Evolutionary conservation across 2,113 vertebrate species (phyloP).

Genomic region (Meleagris gallopavo): DNA sequence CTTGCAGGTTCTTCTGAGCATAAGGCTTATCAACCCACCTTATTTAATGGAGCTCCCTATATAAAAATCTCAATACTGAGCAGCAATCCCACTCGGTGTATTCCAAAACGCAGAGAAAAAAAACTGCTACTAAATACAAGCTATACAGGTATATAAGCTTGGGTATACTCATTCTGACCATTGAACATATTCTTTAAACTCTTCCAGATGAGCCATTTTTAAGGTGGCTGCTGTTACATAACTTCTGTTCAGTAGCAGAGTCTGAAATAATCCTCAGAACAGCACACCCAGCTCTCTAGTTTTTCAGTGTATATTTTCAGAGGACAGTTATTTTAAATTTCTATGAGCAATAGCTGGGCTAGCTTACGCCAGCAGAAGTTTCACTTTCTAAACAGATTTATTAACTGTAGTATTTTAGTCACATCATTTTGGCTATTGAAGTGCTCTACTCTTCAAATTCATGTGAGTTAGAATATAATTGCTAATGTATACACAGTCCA

Average conservation of each 20-base stretch:
- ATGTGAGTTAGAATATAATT: neutral
- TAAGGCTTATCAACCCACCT: neutral
- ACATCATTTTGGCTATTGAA: neutral
- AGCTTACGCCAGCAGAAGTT: neutral
- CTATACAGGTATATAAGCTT: neutral
- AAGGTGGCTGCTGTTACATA: neutral
- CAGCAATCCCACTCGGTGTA: neutral
- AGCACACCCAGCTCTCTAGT: neutral
- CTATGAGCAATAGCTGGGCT: neutral
- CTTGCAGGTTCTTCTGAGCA: neutral
- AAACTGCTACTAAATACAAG: neutral
- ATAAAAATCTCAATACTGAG: fast-evolving
- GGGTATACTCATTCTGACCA: neutral
- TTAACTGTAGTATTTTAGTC: neutral
- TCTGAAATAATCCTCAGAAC: neutral
- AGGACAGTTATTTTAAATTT: neutral
- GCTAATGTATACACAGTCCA: neutral
- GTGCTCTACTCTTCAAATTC: neutral
- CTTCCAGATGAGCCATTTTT: neutral
- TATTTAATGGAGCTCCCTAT: neutral
- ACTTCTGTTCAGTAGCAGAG: neutral
- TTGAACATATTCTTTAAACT: neutral
- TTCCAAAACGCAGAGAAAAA: neutral
- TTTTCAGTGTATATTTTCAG: neutral
- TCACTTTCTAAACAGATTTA: neutral